Conservation (phyloP, 2,113 vertebrate genomes). For the human region GRCh38 chr7:35377501-35378000, state of each 20-base stretch:
- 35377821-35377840: neutral
- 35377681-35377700: neutral
- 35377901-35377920: neutral
- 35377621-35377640: neutral
- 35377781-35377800: neutral
- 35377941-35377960: neutral
- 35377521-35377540: neutral
- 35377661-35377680: neutral
- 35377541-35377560: neutral
- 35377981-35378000: neutral
- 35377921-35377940: neutral
- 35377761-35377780: neutral
- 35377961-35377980: neutral
- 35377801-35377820: accelerated
- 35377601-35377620: neutral
- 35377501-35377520: neutral
- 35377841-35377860: neutral
- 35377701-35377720: neutral
- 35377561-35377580: too few species aligned
- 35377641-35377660: neutral
- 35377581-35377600: neutral
- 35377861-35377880: neutral
- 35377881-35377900: neutral
- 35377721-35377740: neutral
- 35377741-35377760: neutral